phyloP scores from a whole-genome alignment of 2,888 invertebrate genomes.

The Catotricha subobsoleta region DNA sequence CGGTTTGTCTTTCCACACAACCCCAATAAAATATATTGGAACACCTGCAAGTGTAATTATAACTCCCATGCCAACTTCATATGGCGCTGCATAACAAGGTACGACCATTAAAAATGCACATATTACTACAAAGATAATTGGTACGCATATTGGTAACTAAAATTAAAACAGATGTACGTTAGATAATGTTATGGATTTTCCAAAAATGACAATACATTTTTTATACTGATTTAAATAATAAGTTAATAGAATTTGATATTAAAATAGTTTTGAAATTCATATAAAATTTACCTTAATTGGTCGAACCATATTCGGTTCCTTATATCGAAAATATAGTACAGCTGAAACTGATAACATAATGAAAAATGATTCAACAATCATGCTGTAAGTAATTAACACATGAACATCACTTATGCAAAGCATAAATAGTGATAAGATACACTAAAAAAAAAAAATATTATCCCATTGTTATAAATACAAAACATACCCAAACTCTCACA shows the following conservation, averaged over 20 bases:
- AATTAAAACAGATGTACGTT: slow-evolving; percentile 5
- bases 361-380: slow-evolving; percentile 84
- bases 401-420: slow-evolving; percentile 68
- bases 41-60: slow-evolving; percentile 66
- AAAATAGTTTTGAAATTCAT: slow-evolving; percentile 2
- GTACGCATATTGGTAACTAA: slow-evolving; percentile 55
- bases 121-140: slow-evolving; percentile 55
- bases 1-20: slow-evolving; percentile 49
- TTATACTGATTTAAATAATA: not conserved
- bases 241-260: not conserved
- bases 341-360: slow-evolving; percentile 74
- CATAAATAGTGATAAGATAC: slow-evolving; percentile 67
- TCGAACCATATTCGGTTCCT: slow-evolving; percentile 54
- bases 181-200: not conserved
- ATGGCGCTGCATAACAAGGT: slow-evolving; percentile 47
- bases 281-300: slow-evolving; percentile 56
- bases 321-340: slow-evolving; percentile 66
- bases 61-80: slow-evolving; percentile 60
- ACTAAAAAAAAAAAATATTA: slow-evolving; percentile 33
- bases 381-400: slow-evolving; percentile 75
- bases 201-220: not conserved
- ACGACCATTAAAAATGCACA: slow-evolving; percentile 63
- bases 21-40: slow-evolving; percentile 60
- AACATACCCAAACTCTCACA: not conserved
- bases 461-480: too few species aligned